Base-by-base conservation (phyloP, 2,113 vertebrate species). In the Planiliza haematocheilus region DNA sequence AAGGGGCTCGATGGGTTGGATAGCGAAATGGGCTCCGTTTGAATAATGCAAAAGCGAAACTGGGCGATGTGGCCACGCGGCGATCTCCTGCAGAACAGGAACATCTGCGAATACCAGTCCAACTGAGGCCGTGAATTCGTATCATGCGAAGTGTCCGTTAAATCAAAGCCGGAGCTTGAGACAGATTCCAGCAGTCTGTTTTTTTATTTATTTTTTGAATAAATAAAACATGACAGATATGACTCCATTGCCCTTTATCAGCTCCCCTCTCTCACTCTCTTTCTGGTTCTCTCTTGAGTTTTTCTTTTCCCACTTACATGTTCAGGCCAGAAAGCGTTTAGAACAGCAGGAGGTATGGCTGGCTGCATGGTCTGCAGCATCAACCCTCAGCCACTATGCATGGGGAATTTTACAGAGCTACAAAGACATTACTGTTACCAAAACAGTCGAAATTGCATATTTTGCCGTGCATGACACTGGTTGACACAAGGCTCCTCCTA, bases 161-260 rank as follows among this genome's bases (percentile, higher is more conserved):
- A 84, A 89, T 91, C 84, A 90, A 90, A 89, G 84, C 70, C 8
- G 53, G 18, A 64, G 82, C 70, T 84, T 80, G 57, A 85, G 57
- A 79, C 74, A 81, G 68, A 76, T 63, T 74, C 69, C 65, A 74
- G 63, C 66, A 87, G 77, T 70, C 67, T 73, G 86, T 82, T 87
- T 75, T 83, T 43, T 11, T 37, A n/a, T n/a, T n/a, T n/a, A n/a
- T 21, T 3, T 37, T 8, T 11, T 55, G 30, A 48, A 89, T 92
- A 90, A 91, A 91, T 92, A 90, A 93, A 91, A 89, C 88, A 93
- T 86, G 75, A 71, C 75, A 73, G 60, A 75, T 66, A 88, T 74
- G 85, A 86, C 72, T 79, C 63, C 48, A 62, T 75, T 86, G 84
- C 84, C 82, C 80, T 91, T 91, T 89, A 83, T 63, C 56, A 59